A percentile compares a stretch with the other conserved stretches of the same genome.
phyloP scores from a whole-genome alignment of 2,888 invertebrate genomes.

The Noctua comes region DNA sequence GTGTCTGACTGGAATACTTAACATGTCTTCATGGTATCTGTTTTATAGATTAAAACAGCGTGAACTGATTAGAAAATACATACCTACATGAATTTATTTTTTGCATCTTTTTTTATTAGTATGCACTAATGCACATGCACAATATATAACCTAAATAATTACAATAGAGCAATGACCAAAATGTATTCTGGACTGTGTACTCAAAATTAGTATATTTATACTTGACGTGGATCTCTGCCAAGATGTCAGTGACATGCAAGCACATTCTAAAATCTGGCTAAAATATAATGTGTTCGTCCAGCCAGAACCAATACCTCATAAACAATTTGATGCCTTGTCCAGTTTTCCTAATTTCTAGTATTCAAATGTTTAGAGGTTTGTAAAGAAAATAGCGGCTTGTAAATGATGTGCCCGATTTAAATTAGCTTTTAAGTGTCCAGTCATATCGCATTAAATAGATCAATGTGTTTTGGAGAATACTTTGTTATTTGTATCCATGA shows the following conservation, averaged over 20 bases:
- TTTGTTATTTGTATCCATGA: conserved; percentile 35
- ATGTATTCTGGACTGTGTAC: conserved; percentile 84
- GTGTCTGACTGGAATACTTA: conserved; percentile 27
- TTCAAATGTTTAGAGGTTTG: conserved; percentile 25
- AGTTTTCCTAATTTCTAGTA: conserved; percentile 27
- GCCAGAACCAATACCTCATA: conserved; percentile 58
- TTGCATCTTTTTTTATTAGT: neutral
- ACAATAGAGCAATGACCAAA: conserved; percentile 84
- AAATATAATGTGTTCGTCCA: conserved; percentile 73
- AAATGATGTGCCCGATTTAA: conserved; percentile 26
- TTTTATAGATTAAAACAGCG: neutral
- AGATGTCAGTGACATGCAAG: conserved; percentile 87
- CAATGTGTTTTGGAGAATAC: conserved; percentile 12
- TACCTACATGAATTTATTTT: neutral
- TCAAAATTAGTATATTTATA: conserved; percentile 88
- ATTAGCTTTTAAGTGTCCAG: conserved; percentile 26
- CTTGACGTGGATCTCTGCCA: conserved; percentile 86
- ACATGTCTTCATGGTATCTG: conserved; percentile 1
- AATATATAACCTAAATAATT: conserved; percentile 74
- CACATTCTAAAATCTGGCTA: conserved; percentile 80
- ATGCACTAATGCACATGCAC: conserved; percentile 62
- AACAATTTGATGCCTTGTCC: conserved; percentile 47
- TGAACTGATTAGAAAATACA: neutral
- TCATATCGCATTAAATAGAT: conserved; percentile 35
- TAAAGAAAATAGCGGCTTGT: conserved; percentile 11